Conservation (phyloP, 1,140 invertebrate species). For the Drosophila sp. region DNA sequence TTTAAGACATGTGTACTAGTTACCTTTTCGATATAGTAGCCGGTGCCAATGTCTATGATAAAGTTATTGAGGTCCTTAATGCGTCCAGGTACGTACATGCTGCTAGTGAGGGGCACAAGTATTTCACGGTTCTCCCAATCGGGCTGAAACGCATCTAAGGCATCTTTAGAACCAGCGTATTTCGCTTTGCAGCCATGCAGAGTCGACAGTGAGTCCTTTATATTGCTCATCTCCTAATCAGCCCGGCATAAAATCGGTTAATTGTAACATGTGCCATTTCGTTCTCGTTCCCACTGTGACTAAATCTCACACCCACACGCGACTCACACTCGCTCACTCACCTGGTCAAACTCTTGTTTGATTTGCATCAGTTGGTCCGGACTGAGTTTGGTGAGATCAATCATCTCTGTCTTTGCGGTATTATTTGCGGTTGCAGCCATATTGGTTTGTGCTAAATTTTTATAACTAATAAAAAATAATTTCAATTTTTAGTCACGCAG, state of each 20-base stretch:
- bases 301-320: conserved; percentile 43
- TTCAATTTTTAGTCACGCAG: conserved; percentile 56
- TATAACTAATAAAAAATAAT: conserved; percentile 58
- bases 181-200: conserved; percentile 95
- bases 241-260: conserved; percentile 18
- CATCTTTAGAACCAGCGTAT: conserved; percentile 94
- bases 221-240: conserved; percentile 92
- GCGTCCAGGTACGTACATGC: conserved; percentile 97
- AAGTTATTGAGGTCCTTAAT: conserved; percentile 93
- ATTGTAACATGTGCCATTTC: conserved; percentile 58
- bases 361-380: conserved; percentile 92
- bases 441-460: conserved; percentile 54
- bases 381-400: conserved; percentile 91
- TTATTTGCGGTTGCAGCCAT: conserved; percentile 67
- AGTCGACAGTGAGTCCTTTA: conserved; percentile 94
- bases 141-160: conserved; percentile 91
- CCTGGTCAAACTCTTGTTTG: conserved; percentile 94
- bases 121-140: conserved; percentile 92
- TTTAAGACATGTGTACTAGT: background rate
- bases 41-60: conserved; percentile 96
- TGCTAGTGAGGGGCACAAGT: conserved; percentile 95
- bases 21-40: conserved; percentile 97
- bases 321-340: conserved; percentile 87
- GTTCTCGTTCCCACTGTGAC: conserved; percentile 25
- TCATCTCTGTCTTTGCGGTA: conserved; percentile 87